Evolutionary conservation across 2,113 vertebrate species (phyloP).

Genomic region (Tupaia tana): DNA sequence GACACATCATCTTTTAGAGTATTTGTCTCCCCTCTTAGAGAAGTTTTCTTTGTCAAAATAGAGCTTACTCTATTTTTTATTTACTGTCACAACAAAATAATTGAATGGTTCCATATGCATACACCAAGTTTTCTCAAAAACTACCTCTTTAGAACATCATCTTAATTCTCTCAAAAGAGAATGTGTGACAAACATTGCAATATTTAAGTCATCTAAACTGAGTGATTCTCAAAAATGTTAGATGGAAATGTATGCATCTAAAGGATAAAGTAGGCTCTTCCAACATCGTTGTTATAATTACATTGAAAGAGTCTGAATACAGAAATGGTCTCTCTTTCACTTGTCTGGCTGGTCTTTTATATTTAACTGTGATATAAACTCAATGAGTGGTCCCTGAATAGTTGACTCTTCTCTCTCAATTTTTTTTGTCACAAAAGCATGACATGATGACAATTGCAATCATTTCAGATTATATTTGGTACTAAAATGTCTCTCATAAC

Average conservation of each 20-base stretch:
- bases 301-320: background rate
- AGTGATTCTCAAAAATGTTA: slow-evolving; percentile 27
- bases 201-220: slow-evolving; percentile 39
- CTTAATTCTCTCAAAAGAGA: background rate
- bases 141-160: background rate
- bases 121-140: background rate
- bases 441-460: background rate
- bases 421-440: background rate
- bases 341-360: background rate
- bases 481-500: background rate
- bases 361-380: background rate
- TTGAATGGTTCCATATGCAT: background rate
- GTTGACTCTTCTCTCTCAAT: background rate
- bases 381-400: background rate
- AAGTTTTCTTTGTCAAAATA: slow-evolving; percentile 45
- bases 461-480: background rate
- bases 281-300: background rate
- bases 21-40: slow-evolving; percentile 6
- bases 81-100: slow-evolving; percentile 48
- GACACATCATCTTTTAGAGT: slow-evolving; percentile 3
- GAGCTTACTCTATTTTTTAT: slow-evolving; percentile 40
- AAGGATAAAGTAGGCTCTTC: slow-evolving; percentile 17
- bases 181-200: background rate
- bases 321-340: slow-evolving; percentile 23
- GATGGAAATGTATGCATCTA: background rate